Evolutionary conservation across 2,888 invertebrate genomes (phyloP), one percentile per base, ranked within the genome.

Genomic region (Cheilosia vernalis): DNA sequence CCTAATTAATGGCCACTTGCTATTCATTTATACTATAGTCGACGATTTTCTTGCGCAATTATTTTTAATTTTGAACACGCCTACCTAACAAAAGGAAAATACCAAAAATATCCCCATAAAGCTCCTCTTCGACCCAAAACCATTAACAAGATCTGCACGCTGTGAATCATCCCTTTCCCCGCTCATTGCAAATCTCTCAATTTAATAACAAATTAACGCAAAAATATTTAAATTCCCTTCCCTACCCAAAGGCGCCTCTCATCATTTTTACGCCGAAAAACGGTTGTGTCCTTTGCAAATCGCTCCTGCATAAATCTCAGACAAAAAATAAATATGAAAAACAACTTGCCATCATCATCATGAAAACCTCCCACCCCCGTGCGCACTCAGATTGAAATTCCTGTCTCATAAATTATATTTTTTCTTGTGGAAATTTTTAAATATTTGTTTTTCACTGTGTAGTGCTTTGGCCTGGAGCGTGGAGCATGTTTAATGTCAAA

Each of bases 131-230:
- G 70, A 49, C 77, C 77, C 64, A 24, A 82, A 82, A 64, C 60
- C 82, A 82, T 83, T 83, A 78, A 66, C 53, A 58, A 27, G 44
- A 19, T 15, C 42, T 21, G 56, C 70, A 13, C 13, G 37, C 4
- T 37, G 58, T 70, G 17, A 37, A 51, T 13, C 37, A 37, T 15
- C 5, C 10, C 30, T 27, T 10, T 47, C 42, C 30, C 24, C 24
- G 21, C 4, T 4, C 53, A 30, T 19, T 30, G 56, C 44, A 72
- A 79, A 67, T 55, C 67, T 79, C 83, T 79, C 83, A 72, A 73
- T 79, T 83, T 83, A 73, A 73, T 83, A 83, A 83, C 83, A 83
- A 83, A 79, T 83, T 79, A 78, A 67, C 73, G 61, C 56, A 79
- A 83, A 83, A 55, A 67, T 73, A 72, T 77, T 77, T 82, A 70